phyloP scores from a whole-genome alignment of 2,888 invertebrate genomes.

The Spilosoma lubricipeda region DNA sequence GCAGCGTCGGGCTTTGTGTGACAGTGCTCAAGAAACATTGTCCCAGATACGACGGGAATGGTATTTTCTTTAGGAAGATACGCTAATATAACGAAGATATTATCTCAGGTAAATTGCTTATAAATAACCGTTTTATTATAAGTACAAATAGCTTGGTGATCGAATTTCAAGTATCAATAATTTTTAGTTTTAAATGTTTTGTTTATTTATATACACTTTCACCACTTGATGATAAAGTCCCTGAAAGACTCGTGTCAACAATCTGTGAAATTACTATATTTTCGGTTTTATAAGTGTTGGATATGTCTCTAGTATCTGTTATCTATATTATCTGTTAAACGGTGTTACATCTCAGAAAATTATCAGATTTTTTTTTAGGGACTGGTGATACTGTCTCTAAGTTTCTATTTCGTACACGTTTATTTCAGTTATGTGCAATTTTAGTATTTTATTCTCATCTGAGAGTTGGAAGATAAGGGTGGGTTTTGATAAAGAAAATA shows the following conservation, averaged over 20 bases:
- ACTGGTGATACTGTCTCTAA: too few species aligned
- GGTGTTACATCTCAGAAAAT: too few species aligned
- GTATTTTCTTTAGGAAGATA: neutral
- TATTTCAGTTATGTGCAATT: neutral
- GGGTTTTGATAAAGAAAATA: too few species aligned
- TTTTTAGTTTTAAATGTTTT: neutral
- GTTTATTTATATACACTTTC: neutral
- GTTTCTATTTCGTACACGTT: neutral
- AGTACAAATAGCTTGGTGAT: neutral
- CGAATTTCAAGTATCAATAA: neutral
- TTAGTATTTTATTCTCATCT: neutral
- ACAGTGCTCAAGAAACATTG: slow-evolving; percentile 17
- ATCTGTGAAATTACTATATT: too few species aligned
- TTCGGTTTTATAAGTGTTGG: too few species aligned
- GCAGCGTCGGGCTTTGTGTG: slow-evolving; percentile 21
- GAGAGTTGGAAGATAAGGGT: neutral
- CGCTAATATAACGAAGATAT: neutral
- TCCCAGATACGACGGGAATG: slow-evolving; percentile 1
- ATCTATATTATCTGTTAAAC: neutral
- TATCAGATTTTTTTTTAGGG: too few species aligned
- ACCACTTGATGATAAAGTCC: too few species aligned
- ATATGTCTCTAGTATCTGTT: neutral
- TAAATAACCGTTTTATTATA: neutral
- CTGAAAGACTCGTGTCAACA: too few species aligned
- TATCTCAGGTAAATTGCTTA: neutral